These are phyloP conservation scores for Zelleria hepariella DNA, from an alignment of 2,888 invertebrate genomes.

Conservation along the genomic window DNA sequence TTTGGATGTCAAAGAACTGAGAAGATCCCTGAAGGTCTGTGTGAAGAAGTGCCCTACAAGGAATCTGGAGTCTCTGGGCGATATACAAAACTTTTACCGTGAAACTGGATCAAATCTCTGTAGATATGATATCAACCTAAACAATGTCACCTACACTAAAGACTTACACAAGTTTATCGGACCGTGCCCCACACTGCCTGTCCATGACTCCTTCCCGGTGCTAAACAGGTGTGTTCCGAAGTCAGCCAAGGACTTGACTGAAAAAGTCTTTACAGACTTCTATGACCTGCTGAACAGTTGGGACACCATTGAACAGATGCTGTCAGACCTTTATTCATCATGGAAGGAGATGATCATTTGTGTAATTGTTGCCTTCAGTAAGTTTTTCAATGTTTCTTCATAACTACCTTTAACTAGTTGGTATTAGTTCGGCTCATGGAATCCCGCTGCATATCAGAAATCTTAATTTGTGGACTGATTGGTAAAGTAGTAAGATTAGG, in stretches of 20 bases:
- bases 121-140: constrained; percentile 77
- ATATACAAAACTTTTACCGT: constrained; percentile 80
- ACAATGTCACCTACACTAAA: constrained; percentile 53
- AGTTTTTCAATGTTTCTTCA: too few relatives aligned
- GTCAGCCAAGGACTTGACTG: constrained; percentile 75
- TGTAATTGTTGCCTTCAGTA: constrained; percentile 86
- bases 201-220: constrained; percentile 83
- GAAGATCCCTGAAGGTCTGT: constrained; percentile 87
- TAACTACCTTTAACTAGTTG: too few relatives aligned
- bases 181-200: constrained; percentile 85
- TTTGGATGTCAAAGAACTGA: constrained; percentile 83
- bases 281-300: constrained; percentile 89
- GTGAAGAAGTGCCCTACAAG: constrained; percentile 88
- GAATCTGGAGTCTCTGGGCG: constrained; percentile 73
- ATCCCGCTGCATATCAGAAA: too few relatives aligned
- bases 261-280: constrained; percentile 77
- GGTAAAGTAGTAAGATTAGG: too few relatives aligned
- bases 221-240: constrained; percentile 91
- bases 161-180: constrained; percentile 70
- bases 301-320: constrained; percentile 89
- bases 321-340: constrained; percentile 89
- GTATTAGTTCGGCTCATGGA: too few relatives aligned
- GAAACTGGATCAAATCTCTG: constrained; percentile 84
- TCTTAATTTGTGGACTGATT: too few relatives aligned
- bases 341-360: constrained; percentile 89